Base-by-base conservation (phyloP, 2,888 invertebrate species). In the Punctoribates punctum region DNA sequence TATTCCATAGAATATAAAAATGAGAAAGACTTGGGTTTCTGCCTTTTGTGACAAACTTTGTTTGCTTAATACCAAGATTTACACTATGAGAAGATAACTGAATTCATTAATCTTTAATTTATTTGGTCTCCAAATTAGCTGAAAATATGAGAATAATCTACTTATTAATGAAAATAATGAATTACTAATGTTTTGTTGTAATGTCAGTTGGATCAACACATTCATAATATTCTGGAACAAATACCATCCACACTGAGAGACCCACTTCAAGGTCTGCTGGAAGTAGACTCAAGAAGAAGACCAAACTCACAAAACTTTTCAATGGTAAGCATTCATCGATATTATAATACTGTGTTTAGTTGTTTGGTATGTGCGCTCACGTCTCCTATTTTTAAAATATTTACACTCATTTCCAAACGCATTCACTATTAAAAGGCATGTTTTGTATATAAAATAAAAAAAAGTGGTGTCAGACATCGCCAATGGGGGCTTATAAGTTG, bases 251-350 rank as follows among this genome's bases (percentile, higher is more conserved):
- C 91, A 1, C 87, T 97, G 73, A 94, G 93, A 82, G 96, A 96
- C 85, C 94, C 94, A 0, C 89, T 91, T 74, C 88, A 85, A 78
- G 85, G 94, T 79, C 88, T 96, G 82, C 87, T 96, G 76, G 90
- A 90, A 81, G 89, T 89, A 79, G 94, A 97, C 82, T 90, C 93
- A 0, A 88, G 91, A 79, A 90, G 92, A 79, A 87, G 98, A 80
- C 97, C 97, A 8, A 92, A 92, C 29, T 92, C 96, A 48, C 95
- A 96, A 83, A 88, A 95, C 76, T 88, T 98, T 80, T 91, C 94
- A 54, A 88, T 96, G 91, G 96, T 96, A 86, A 88, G 82, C 25
- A 38, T 23, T 51, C 73, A 27, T 60, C 1, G 11, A 46, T 60
- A 74, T 4, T 38, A 1, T 1, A 4, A 51, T 51, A 0, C 23